These are phyloP conservation scores for Pangasius krempfi DNA, from an alignment of 2,797 vertebrate genomes.

Conservation along the genomic window DNA sequence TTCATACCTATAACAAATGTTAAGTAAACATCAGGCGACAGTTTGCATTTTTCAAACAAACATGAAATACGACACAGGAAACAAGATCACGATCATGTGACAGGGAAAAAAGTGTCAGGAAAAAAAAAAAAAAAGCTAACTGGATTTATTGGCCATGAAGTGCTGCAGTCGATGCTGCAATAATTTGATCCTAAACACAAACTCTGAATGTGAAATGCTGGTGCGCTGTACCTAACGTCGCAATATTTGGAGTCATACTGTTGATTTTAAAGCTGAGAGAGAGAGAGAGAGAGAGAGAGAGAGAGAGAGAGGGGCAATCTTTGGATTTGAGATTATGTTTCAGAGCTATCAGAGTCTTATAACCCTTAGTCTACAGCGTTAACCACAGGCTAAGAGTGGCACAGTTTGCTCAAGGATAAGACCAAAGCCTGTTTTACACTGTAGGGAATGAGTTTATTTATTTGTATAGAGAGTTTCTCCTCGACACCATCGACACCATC, in stretches of 20 bases:
- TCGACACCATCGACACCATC: too few species aligned
- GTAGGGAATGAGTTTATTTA: not conserved
- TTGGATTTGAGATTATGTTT: not conserved
- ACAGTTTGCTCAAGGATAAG: not conserved
- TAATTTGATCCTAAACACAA: not conserved
- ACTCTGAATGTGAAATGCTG: not conserved
- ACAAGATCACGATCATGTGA: not conserved
- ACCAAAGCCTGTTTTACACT: not conserved
- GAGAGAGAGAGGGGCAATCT: not conserved
- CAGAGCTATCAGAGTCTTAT: not conserved
- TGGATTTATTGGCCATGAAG: not conserved
- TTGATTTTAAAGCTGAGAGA: not conserved
- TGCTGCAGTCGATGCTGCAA: not conserved
- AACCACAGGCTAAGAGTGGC: not conserved
- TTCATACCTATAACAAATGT: constrained; percentile 80
- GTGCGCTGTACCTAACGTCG: not conserved
- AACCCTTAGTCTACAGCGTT: not conserved
- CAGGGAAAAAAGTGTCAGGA: not conserved
- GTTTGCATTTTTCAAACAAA: not conserved
- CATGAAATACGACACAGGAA: not conserved
- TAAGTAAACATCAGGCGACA: not conserved
- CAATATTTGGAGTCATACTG: not conserved
- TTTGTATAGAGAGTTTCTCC: too few species aligned
- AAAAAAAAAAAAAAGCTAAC: not conserved
- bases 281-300: too few species aligned